phyloP scores from a whole-genome alignment of 2,888 invertebrate genomes.

The Petrophora chlorosata region DNA sequence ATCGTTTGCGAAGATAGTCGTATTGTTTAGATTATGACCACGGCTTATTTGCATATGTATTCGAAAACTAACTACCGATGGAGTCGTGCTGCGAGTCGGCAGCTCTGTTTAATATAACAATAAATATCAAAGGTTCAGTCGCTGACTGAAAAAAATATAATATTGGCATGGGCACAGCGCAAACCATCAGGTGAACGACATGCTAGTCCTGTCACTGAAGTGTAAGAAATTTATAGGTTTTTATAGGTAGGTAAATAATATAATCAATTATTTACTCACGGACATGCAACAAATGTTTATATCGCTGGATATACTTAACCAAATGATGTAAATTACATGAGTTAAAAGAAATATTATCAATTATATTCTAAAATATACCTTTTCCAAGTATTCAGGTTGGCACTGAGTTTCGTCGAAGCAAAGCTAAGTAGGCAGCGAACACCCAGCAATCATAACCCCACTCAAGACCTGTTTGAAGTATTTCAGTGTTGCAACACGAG shows the following conservation, averaged over 20 bases:
- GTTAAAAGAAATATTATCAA: too few relatives aligned
- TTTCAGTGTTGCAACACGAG: conserved; percentile 17
- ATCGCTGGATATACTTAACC: too few relatives aligned
- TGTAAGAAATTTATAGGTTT: too few relatives aligned
- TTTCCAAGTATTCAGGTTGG: neutral
- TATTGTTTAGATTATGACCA: conserved; percentile 15
- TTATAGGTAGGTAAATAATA: too few relatives aligned
- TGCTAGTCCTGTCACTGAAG: too few relatives aligned
- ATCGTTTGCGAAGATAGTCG: conserved; percentile 15
- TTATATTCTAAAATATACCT: too few relatives aligned
- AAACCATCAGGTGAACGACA: too few relatives aligned
- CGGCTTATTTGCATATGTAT: conserved; percentile 16
- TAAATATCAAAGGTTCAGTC: neutral
- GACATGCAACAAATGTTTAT: too few relatives aligned
- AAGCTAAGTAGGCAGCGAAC: conserved; percentile 6
- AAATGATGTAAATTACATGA: too few relatives aligned
- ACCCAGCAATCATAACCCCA: conserved; percentile 9
- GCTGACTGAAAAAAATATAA: too few relatives aligned
- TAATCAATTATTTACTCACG: too few relatives aligned
- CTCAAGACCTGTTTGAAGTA: conserved; percentile 12
- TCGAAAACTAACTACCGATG: conserved; percentile 1
- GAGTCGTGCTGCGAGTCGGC: neutral
- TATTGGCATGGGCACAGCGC: too few relatives aligned
- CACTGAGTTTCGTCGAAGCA: neutral
- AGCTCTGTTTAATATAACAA: neutral